phyloP scores from a whole-genome alignment of 2,113 vertebrate species.

The Pontoporia blainvillei region DNA sequence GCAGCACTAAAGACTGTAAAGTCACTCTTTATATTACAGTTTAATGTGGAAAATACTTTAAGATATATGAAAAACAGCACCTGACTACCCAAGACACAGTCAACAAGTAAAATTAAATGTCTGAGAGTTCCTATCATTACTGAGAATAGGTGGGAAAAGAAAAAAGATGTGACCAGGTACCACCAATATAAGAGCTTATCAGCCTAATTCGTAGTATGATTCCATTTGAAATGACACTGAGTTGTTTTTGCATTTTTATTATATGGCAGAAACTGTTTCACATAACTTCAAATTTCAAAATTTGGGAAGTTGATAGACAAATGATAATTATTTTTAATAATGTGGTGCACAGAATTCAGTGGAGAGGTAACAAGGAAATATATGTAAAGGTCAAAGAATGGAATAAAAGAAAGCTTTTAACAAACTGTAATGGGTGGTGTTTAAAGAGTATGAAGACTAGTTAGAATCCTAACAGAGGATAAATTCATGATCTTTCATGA shows the following conservation, averaged over 20 bases:
- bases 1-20: background rate
- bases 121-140: background rate
- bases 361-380: background rate
- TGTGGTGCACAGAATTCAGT: background rate
- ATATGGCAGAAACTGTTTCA: background rate
- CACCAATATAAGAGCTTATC: background rate
- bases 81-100: background rate
- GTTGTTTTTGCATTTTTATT: background rate
- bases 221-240: conserved; percentile 9
- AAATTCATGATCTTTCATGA: background rate
- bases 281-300: conserved; percentile 17
- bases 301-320: background rate
- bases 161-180: background rate
- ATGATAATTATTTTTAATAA: background rate
- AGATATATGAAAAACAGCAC: background rate
- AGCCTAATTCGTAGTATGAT: background rate
- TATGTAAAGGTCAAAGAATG: background rate
- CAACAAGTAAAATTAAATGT: background rate
- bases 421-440: background rate
- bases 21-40: background rate
- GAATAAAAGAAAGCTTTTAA: background rate
- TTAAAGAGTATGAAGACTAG: background rate
- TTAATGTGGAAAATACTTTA: conserved; percentile 10
- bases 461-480: background rate
- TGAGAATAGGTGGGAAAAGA: background rate